Evolutionary conservation across 2,113 vertebrate genomes (phyloP), one percentile per base, ranked within the genome.

Genomic region (Gasterosteus aculeatus): DNA sequence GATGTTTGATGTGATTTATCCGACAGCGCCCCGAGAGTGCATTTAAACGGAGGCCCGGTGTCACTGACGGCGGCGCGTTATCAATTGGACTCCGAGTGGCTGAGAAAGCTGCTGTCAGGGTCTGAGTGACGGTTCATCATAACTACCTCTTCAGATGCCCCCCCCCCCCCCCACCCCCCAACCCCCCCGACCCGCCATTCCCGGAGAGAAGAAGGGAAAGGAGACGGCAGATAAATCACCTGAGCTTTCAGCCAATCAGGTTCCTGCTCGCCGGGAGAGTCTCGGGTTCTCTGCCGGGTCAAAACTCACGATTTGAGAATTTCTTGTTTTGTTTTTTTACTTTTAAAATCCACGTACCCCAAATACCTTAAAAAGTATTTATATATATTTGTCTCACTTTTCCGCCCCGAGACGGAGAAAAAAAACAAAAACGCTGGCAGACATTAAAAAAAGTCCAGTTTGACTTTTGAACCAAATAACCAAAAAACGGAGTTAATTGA

Each of bases 1-100:
- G 94, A 94, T 83, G 89, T 93, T 93, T 96, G 95, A 96, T 94
- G 94, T 95, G 95, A 97, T 97, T 96, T 95, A 96, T 95, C 94
- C 93, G 85, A 94, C 75, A 90, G 94, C 85, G 88, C 90, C 22
- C 22, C 53, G 70, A 91, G 85, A 91, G 95, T 92, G 91, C 92
- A 82, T 95, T 96, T 95, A 93, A 85, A 94, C 90, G 79, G 84
- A 59, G 85, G 92, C 90, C 93, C 87, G 8, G 94, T 95, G 97
- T 96, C 96, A 96, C 92, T 96, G 96, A 97, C 93, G 93, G 96
- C 95, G 95, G 96, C 94, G 88, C 90, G 94, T 94, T 95, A 97
- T 98, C 96, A 96, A 96, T 96, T 94, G 92, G 93, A 90, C 95
- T 94, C 90, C 89, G 92, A 93, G 93, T 90, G 77, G 88, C 91